These are phyloP conservation scores for Strigops habroptila DNA, from an alignment of 2,113 vertebrate species.

Conservation along the genomic window DNA sequence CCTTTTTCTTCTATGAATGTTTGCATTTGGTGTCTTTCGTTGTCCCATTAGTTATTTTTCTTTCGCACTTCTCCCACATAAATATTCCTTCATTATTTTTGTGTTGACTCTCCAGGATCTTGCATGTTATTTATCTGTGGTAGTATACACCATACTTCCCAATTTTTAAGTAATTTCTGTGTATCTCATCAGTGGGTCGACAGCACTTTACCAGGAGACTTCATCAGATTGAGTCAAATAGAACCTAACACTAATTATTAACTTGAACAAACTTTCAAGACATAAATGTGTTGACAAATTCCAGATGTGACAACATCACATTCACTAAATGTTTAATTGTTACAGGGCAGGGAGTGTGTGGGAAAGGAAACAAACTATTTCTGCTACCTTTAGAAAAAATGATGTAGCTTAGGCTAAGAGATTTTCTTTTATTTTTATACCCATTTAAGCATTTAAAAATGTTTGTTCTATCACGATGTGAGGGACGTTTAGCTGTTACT, in stretches of 20 bases:
- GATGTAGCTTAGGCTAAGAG: neutral
- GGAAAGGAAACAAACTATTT: neutral
- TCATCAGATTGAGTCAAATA: neutral
- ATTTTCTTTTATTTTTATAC: neutral
- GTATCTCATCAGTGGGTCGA: neutral
- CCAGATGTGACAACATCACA: neutral
- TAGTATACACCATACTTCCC: neutral
- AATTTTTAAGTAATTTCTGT: neutral
- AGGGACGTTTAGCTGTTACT: neutral
- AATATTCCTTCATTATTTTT: neutral
- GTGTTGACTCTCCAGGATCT: neutral
- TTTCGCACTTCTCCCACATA: neutral
- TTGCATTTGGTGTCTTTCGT: neutral
- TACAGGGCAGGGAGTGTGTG: fast-evolving
- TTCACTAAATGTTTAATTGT: neutral
- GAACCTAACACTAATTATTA: neutral
- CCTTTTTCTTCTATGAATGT: neutral
- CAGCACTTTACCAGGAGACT: neutral
- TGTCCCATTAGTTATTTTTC: neutral
- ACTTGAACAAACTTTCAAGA: neutral
- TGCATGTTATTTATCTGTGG: neutral
- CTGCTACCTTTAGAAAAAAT: neutral
- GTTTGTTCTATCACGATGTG: neutral
- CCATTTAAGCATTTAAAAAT: neutral
- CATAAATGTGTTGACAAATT: neutral